Conservation (phyloP, 2,113 vertebrate species). For the Balaenoptera acutorostrata region DNA sequence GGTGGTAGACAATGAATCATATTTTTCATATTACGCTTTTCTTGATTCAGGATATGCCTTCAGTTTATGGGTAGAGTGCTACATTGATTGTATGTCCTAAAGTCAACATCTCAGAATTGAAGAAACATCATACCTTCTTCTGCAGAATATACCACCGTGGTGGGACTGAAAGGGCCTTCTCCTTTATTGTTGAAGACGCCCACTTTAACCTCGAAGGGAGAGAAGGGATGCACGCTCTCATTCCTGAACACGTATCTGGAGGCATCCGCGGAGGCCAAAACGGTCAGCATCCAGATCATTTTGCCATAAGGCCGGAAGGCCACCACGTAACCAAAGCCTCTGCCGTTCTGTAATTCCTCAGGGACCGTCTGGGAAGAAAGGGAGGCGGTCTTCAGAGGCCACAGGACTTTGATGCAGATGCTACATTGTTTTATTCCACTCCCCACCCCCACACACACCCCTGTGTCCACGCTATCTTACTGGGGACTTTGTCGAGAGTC, state of each 20-base stretch:
- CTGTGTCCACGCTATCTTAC: neutral
- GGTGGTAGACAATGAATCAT: accelerated
- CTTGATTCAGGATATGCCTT: neutral
- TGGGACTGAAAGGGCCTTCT: conserved; percentile 92
- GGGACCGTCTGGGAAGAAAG: conserved; percentile 88
- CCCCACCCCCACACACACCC: accelerated
- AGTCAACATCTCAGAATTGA: neutral
- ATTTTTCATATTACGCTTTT: neutral
- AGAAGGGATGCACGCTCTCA: conserved; percentile 95
- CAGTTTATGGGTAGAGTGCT: neutral
- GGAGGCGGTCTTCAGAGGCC: neutral
- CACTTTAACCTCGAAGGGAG: conserved; percentile 95
- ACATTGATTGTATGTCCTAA: neutral
- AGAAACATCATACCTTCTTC: conserved; percentile 89
- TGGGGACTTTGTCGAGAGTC: neutral
- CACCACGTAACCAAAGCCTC: conserved; percentile 97
- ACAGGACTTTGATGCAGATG: neutral
- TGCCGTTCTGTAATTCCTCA: conserved; percentile 95
- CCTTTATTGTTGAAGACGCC: conserved; percentile 98
- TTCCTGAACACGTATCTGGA: conserved; percentile 95
- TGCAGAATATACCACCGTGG: conserved; percentile 91
- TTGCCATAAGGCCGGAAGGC: conserved; percentile 92
- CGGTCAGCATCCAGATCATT: conserved; percentile 96
- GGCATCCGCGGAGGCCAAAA: conserved; percentile 91
- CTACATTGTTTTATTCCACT: accelerated